These are phyloP conservation scores for Pimpla rufipes DNA, from an alignment of 2,888 invertebrate genomes.

Conservation along the genomic window DNA sequence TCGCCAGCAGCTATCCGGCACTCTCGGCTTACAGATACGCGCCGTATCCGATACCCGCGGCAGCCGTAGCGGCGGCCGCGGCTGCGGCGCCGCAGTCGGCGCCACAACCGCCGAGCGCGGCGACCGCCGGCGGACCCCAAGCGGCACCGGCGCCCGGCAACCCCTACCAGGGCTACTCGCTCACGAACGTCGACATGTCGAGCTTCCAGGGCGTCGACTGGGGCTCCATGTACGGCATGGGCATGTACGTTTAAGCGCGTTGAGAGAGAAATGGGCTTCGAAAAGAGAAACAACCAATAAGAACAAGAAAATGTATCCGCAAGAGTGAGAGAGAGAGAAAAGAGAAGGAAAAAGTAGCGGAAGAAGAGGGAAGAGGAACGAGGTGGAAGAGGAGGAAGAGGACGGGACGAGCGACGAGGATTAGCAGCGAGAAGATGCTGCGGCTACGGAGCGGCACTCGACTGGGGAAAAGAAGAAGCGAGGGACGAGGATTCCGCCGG, in stretches of 20 bases:
- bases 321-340: background rate
- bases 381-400: conserved; percentile 9
- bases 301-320: background rate
- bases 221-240: conserved; percentile 96
- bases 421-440: conserved; percentile 8
- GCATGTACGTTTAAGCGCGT: conserved; percentile 95
- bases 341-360: background rate
- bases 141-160: conserved; percentile 90
- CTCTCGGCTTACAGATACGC: conserved; percentile 83
- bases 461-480: background rate
- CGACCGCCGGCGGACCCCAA: conserved; percentile 88
- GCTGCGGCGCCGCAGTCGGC: conserved; percentile 86
- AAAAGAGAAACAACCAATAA: conserved; percentile 7
- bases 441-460: background rate
- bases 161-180: conserved; percentile 92
- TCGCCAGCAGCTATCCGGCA: conserved; percentile 87
- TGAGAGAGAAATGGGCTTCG: background rate
- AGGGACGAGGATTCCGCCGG: background rate
- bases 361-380: background rate
- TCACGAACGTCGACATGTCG: conserved; percentile 96
- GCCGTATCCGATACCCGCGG: conserved; percentile 82
- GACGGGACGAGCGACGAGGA: background rate
- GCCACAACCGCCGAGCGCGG: conserved; percentile 86
- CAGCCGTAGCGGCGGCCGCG: conserved; percentile 83
- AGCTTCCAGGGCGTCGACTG: conserved; percentile 97